Evolutionary conservation across 2,888 invertebrate species (phyloP).

Genomic region (Rutpela maculata): DNA sequence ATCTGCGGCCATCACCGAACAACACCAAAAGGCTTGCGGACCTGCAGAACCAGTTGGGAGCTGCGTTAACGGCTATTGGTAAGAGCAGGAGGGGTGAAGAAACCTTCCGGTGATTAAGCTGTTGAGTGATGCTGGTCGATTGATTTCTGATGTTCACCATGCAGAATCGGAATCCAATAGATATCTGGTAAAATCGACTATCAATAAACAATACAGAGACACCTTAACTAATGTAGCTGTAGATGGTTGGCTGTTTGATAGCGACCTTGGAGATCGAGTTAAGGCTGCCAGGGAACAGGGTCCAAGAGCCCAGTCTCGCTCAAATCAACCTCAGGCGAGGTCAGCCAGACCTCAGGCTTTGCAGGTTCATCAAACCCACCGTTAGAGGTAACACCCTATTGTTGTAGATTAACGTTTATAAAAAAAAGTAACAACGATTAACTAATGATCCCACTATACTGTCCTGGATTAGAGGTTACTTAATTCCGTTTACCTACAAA

Average conservation of each 20-base stretch:
- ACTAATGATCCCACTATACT: too few relatives aligned
- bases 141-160: not conserved
- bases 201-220: not conserved
- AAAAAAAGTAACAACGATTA: too few relatives aligned
- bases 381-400: too few relatives aligned
- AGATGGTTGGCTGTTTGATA: not conserved
- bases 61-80: too few relatives aligned
- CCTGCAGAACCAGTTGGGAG: not conserved
- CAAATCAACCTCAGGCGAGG: too few relatives aligned
- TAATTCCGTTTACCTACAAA: too few relatives aligned
- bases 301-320: too few relatives aligned
- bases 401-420: too few relatives aligned
- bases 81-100: not conserved
- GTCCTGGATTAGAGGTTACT: too few relatives aligned
- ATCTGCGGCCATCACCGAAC: not conserved
- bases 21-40: not conserved
- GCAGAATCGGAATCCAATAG: not conserved
- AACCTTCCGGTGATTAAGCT: not conserved
- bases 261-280: not conserved
- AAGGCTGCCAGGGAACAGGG: too few relatives aligned
- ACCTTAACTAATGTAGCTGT: not conserved
- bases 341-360: too few relatives aligned
- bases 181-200: not conserved
- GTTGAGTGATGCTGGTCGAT: not conserved
- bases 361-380: too few relatives aligned